phyloP scores from a whole-genome alignment of 1,140 invertebrate genomes.

The Neuroterus valhalla region DNA sequence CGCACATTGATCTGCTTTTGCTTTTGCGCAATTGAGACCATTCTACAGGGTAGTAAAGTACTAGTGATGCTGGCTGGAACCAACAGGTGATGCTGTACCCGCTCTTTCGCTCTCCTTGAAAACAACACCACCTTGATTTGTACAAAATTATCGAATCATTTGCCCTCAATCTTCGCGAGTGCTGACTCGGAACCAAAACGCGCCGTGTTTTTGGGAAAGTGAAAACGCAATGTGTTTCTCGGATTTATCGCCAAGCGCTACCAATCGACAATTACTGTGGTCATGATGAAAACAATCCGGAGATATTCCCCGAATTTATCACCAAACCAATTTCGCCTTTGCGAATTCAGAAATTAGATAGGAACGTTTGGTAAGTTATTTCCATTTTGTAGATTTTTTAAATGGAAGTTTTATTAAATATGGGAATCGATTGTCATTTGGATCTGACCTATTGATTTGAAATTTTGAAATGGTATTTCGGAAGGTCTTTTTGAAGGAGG shows the following conservation, averaged over 20 bases:
- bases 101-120: neutral
- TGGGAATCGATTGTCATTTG: too few species aligned
- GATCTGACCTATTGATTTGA: too few species aligned
- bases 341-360: neutral
- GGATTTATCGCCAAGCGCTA: neutral
- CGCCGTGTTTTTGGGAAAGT: neutral
- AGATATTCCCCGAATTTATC: neutral
- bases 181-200: neutral
- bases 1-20: constrained; percentile 65
- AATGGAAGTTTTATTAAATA: neutral
- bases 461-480: too few species aligned
- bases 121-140: constrained; percentile 11
- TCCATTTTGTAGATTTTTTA: neutral
- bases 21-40: constrained; percentile 51
- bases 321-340: neutral
- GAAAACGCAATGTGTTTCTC: neutral
- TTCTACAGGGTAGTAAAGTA: constrained; percentile 37
- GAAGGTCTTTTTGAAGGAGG: too few species aligned
- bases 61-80: constrained; percentile 53
- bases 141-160: constrained; percentile 8
- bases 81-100: constrained; percentile 68
- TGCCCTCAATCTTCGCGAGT: neutral
- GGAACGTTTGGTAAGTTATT: neutral
- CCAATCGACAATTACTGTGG: neutral
- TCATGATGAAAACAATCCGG: neutral